These are phyloP conservation scores for Narcine bancroftii DNA, from an alignment of 2,113 vertebrate genomes.

Conservation along the genomic window DNA sequence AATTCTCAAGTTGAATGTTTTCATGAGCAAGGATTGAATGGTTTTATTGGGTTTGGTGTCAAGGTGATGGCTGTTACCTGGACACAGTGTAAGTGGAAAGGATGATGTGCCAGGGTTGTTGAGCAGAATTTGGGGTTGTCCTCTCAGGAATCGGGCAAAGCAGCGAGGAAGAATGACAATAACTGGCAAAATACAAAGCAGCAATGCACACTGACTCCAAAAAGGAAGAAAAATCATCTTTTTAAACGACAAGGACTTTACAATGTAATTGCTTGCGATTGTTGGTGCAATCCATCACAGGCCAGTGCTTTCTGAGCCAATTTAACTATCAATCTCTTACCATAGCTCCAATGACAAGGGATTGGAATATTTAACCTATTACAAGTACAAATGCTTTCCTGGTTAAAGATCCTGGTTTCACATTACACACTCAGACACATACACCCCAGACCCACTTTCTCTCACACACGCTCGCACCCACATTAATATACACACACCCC, in stretches of 20 bases:
- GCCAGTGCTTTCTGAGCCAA: neutral
- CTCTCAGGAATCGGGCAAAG: neutral
- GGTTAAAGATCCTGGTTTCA: neutral
- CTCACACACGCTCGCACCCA: no score
- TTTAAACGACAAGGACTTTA: conserved; percentile 27
- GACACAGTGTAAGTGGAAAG: neutral
- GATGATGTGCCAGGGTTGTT: neutral
- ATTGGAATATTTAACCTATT: neutral
- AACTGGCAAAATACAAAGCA: neutral
- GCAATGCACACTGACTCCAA: no score
- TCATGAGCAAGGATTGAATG: neutral
- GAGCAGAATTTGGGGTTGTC: neutral
- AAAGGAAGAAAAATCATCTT: neutral
- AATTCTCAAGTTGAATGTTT: neutral
- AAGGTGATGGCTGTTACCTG: neutral
- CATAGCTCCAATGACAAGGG: neutral
- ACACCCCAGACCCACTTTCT: no score
- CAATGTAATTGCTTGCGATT: conserved; percentile 16
- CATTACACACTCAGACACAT: no score
- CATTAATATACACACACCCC: no score
- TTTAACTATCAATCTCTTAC: conserved; percentile 27
- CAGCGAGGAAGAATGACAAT: neutral
- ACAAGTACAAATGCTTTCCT: neutral
- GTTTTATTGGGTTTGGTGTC: neutral
- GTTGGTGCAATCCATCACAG: conserved; percentile 16